Evolutionary conservation across 2,888 invertebrate genomes (phyloP), one percentile per base, ranked within the genome.

Genomic region (Amiota mariae): DNA sequence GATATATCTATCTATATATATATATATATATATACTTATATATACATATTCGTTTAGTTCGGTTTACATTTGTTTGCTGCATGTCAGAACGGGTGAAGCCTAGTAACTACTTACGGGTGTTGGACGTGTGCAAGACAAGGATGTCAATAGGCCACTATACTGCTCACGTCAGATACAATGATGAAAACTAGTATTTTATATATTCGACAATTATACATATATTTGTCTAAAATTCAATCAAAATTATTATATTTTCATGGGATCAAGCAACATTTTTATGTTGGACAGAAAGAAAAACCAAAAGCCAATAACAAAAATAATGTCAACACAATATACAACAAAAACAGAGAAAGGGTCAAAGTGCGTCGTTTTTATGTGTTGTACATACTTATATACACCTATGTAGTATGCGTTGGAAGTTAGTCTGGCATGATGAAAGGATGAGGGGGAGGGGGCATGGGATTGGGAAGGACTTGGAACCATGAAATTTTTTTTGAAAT

Each of bases 151-250:
- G n/a, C 47, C 67, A 13, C 24, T 24, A 48, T 48, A 12, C 13
- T 12, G n/a, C 9, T 13, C 15, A 57, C 57, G 57, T 57, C 8
- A 36, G 61, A 24, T 8, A 51, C 67, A 20, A 49, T 11, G 8
- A 18, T 18, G 57, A 67, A 67, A 67, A 67, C 67, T 67, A 51
- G 67, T 51, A 67, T 67, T 67, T 67, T 67, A 12, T 13, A 67
- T 11, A 49, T 67, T 13, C 8, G 8, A 36, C 36, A 36, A 63
- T 63, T 36, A 13, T 56, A 24, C 24, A 24, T 3, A 63, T 67
- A 51, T 24, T 63, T 63, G 36, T 18, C 57, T 8, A 57, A 54
- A 54, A 54, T 54, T 54, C 8, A 4, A 57, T 20, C 15, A 13
- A 57, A 57, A 57, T 6, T 57, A 9, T 15, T n/a, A 57, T 18